Conservation (phyloP, 2,113 vertebrate species). For the Uria aalge region DNA sequence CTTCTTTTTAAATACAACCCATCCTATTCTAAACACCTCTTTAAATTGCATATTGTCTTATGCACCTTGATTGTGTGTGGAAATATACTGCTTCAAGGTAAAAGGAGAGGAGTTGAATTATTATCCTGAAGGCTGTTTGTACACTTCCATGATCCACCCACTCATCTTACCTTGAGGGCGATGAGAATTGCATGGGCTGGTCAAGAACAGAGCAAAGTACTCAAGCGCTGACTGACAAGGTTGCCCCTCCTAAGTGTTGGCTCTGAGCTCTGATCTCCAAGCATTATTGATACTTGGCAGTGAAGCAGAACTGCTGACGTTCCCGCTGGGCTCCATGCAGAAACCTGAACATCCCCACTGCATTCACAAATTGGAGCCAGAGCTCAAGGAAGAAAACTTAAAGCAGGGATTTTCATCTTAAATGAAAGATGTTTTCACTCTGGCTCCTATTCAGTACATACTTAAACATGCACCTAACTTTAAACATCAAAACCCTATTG, state of each 20-base stretch:
- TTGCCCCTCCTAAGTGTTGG: conserved; percentile 34
- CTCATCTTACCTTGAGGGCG: conserved; percentile 45
- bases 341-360: conserved; percentile 3
- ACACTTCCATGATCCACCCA: conserved; percentile 48
- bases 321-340: neutral
- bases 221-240: conserved; percentile 57
- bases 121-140: conserved; percentile 45
- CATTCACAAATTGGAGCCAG: neutral
- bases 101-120: conserved; percentile 55
- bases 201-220: conserved; percentile 62
- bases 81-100: conserved; percentile 62
- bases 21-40: neutral
- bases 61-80: conserved; percentile 19
- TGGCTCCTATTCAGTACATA: neutral
- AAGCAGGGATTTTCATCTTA: conserved; percentile 23
- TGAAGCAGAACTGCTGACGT: conserved; percentile 58
- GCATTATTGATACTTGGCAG: conserved; percentile 36
- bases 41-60: conserved; percentile 43
- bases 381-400: conserved; percentile 46
- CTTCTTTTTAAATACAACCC: conserved; percentile 45
- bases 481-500: neutral
- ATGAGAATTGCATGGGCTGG: conserved; percentile 40
- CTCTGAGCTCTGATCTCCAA: conserved; percentile 50
- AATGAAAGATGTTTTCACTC: neutral
- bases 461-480: neutral